These are phyloP conservation scores for Autographa gamma DNA, from an alignment of 2,888 invertebrate species.

Conservation along the genomic window DNA sequence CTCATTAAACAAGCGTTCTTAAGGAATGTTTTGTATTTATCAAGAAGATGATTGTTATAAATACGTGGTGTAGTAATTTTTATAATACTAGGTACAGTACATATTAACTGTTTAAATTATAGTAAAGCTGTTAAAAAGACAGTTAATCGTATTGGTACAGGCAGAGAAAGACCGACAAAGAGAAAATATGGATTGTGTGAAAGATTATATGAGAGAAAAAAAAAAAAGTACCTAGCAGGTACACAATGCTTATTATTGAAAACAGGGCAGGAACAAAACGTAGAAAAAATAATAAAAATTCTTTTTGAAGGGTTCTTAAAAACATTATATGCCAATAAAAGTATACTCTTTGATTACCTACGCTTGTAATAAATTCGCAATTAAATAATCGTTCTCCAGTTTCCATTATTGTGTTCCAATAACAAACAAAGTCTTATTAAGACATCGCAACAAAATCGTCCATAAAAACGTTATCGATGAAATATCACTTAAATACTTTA, in stretches of 20 bases:
- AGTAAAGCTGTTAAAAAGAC: no score
- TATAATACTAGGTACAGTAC: neutral
- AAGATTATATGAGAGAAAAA: no score
- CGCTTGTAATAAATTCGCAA: neutral
- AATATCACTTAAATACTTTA: conserved; percentile 13
- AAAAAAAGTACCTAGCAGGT: no score
- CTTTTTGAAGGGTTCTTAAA: no score
- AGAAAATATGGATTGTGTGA: no score
- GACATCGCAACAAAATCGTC: neutral
- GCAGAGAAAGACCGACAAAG: no score
- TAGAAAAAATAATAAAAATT: no score
- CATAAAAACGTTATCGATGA: conserved; percentile 7
- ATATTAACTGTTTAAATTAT: conserved; percentile 15
- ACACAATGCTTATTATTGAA: no score
- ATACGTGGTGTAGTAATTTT: neutral
- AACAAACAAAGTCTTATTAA: neutral
- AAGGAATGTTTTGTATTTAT: conserved; percentile 22
- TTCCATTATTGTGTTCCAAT: neutral
- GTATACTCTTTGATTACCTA: no score
- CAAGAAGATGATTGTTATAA: conserved; percentile 17
- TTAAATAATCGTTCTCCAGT: neutral
- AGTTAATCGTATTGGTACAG: no score
- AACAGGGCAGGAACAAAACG: no score
- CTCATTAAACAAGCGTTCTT: conserved; percentile 35
- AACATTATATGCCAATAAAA: no score